A percentile compares a stretch with the other conserved stretches of the same genome.
These are phyloP conservation scores for Enteromius trimaculatus DNA, from an alignment of 2,797 vertebrate genomes.

Conservation along the genomic window DNA sequence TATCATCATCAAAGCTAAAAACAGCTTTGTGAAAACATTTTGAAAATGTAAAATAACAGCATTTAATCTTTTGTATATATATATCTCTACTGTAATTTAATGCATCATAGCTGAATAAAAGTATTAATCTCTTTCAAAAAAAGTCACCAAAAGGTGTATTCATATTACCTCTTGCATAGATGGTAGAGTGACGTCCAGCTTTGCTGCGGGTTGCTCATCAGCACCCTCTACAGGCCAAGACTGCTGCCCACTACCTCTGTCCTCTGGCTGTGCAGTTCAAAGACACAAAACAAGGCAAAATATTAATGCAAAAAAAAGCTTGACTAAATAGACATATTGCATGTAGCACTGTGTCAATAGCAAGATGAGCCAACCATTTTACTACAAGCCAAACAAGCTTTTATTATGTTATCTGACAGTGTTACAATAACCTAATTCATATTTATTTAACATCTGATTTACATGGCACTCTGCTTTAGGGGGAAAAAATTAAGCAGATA, in stretches of 20 bases:
- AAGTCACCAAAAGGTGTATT: not conserved
- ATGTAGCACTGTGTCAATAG: not conserved
- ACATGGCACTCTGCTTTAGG: not conserved
- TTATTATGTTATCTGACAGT: not conserved
- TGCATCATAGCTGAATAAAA: not conserved
- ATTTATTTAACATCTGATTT: not conserved
- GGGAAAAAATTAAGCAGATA: not conserved
- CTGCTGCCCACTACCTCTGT: slow-evolving; percentile 27
- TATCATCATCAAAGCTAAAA: not conserved
- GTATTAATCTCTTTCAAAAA: not conserved
- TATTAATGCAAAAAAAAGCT: not conserved
- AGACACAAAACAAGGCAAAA: slow-evolving; percentile 45
- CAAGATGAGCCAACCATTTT: not conserved
- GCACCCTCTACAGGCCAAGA: slow-evolving; percentile 12
- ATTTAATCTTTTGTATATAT: not conserved
- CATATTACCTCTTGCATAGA: slow-evolving; percentile 63
- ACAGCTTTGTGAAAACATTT: not conserved
- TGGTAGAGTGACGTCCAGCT: slow-evolving; percentile 24
- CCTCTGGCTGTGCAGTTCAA: slow-evolving; percentile 50
- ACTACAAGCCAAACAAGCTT: not conserved
- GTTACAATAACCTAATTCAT: not conserved
- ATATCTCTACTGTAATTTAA: not conserved
- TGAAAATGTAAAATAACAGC: not conserved
- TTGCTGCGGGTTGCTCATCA: slow-evolving; percentile 7
- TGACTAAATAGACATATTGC: not conserved